Base-by-base conservation (phyloP, 2,113 vertebrate species). In the Scophthalmus maximus region DNA sequence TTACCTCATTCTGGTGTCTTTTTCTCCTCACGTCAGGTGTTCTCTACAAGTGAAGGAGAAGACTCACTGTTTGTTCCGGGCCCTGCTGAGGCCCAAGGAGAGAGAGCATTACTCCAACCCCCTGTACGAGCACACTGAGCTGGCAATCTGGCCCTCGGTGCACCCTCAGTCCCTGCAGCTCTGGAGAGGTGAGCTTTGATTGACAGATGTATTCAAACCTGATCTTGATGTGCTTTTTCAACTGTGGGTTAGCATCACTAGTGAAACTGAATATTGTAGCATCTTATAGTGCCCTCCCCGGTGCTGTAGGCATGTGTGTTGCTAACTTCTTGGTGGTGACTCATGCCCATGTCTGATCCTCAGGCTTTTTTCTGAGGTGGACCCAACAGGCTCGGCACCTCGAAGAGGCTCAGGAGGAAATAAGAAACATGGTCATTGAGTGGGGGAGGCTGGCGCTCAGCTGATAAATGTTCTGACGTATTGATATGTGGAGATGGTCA, bases 141-240 rank as follows among this genome's bases (percentile, higher is more conserved):
- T 95, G 62, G 94, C 93, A 27, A 94, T 95, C 82, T 96, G 95
- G 95, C 96, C 96, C 12, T 96, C 95, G 0, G 93, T 95, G 5
- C 94, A 96, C 73, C 95, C 95, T 20, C 96, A 95, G 89, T 95
- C 95, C 73, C 82, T 97, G 79, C 89, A 94, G 71, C 94, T 97
- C 0, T 95, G 94, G 95, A 93, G 87, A 89, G 95, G 96, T 96
- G 58, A 89, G 87, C 0, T 56, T n/a, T 6, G 0, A 18, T 38
- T 26, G 1, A 15, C 50, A 29, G 9, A 12, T 32, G 5, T 18
- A 18, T 47, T 73, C 10, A 69, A 26, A 47, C 0, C 4, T 50
- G 2, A 38, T 36, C 4, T 51, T 14, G 3, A 14, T 40, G 34
- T 61, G 1, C 25, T 78, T 46, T 50, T 23, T 4, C 5, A 55